Conservation (phyloP, 2,888 invertebrate species). For the Stegophylla sp. region DNA sequence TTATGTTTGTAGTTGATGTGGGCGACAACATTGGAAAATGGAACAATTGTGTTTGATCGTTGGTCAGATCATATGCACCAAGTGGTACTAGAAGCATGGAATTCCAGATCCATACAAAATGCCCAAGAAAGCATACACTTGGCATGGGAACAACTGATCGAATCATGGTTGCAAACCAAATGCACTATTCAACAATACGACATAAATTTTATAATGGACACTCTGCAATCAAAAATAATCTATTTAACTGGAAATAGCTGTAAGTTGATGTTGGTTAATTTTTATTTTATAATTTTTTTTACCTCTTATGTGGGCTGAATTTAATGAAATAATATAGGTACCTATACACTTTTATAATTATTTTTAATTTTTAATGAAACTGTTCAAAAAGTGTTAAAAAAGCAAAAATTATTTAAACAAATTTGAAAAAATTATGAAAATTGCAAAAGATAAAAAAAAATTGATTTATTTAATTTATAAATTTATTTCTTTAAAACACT, state of each 20-base stretch:
- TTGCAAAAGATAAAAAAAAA: too few species aligned
- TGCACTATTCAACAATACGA: constrained; percentile 6
- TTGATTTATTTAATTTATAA: too few species aligned
- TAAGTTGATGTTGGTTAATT: too few species aligned
- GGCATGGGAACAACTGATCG: constrained; percentile 17
- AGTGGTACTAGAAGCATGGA: constrained; percentile 31
- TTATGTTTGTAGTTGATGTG: constrained; percentile 1
- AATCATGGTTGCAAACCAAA: constrained; percentile 26
- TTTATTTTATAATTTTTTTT: too few species aligned
- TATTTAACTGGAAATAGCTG: constrained; percentile 50
- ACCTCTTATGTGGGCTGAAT: too few species aligned
- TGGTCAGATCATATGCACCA: constrained; percentile 35
- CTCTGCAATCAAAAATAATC: constrained; percentile 50
- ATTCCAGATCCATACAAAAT: constrained; percentile 41
- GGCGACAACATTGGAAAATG: constrained; percentile 33
- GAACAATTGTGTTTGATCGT: constrained; percentile 26
- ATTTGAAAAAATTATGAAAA: too few species aligned
- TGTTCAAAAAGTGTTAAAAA: too few species aligned
- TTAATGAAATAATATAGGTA: too few species aligned
- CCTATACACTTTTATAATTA: too few species aligned
- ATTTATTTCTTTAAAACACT: too few species aligned
- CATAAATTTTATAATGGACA: constrained; percentile 10
- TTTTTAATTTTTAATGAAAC: too few species aligned
- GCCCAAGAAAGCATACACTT: constrained; percentile 4
- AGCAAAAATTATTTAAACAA: too few species aligned